A percentile compares a stretch with the other conserved stretches of the same genome.
Evolutionary conservation across 2,797 vertebrate species (phyloP).

Genomic region (Margarornis squamiger): DNA sequence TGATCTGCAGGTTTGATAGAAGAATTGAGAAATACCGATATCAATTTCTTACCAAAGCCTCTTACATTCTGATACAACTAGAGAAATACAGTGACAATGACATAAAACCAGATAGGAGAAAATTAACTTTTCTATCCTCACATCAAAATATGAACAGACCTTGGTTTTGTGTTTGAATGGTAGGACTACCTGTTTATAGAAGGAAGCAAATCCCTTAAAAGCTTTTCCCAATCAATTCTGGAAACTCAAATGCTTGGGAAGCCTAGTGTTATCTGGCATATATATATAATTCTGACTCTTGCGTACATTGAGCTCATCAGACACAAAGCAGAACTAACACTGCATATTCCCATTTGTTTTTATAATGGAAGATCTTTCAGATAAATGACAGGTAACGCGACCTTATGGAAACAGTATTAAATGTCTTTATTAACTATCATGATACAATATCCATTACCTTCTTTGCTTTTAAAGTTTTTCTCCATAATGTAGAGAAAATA

Average conservation of each 20-base stretch:
- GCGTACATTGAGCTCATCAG: not conserved
- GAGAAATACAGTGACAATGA: not conserved
- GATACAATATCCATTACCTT: constrained; percentile 73
- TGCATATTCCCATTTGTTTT: not conserved
- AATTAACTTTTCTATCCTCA: not conserved
- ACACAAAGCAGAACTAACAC: not conserved
- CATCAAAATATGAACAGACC: not conserved
- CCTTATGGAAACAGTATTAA: not conserved
- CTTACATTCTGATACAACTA: not conserved
- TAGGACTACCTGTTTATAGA: not conserved
- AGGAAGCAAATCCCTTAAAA: not conserved
- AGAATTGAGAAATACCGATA: not conserved
- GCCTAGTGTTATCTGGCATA: not conserved
- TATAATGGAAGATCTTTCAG: not conserved
- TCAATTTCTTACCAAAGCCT: not conserved
- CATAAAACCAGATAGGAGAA: not conserved
- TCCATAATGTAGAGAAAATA: constrained; percentile 87
- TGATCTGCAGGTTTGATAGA: not conserved
- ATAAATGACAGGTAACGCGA: not conserved
- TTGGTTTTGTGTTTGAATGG: not conserved
- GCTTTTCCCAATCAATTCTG: not conserved
- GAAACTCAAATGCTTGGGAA: not conserved
- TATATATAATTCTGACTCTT: not conserved
- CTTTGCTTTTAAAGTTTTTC: constrained; percentile 87
- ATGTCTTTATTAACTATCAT: not conserved